Base-by-base conservation (phyloP, 2,888 invertebrate species). In the Hecatera dysodea region DNA sequence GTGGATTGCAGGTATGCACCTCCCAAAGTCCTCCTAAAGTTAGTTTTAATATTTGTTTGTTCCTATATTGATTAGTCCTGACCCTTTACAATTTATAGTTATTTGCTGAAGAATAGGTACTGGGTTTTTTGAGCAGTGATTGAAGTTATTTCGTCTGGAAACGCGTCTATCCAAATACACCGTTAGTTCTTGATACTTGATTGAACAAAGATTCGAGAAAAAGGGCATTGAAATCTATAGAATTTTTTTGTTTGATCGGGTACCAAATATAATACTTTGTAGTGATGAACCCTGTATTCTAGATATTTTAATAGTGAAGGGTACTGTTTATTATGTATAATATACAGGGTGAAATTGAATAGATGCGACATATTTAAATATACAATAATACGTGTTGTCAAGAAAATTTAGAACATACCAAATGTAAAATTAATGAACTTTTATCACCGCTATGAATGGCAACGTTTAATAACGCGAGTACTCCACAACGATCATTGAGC, bases 91-190 rank as follows among this genome's bases (percentile, higher is more conserved):
- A 39, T 59, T 36, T 11, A 36, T 11, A 11, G 12, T 15, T 44
- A n/a, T 72, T 72, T 46, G 4, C 29, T 48, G 12, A 63, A 56
- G 12, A n/a, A 15, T 61, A n/a, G n/a, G n/a, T n/a, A 22, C 22
- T 44, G 7, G 19, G 0, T 44, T 64, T 50, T 56, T 27, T 56
- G 62, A 33, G 17, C 33, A 57, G 11, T 19, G 33, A 72, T 71
- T 78, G 46, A 53, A 78, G 59, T n/a, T 52, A 61, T 24, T 44
- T 71, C 56, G 50, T 27, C 70, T 5, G 71, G 56, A 74, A 74
- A 62, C 39, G 60, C 12, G 24, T 69, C 46, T 55, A 27, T 55
- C n/a, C 19, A 17, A 52, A 50, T 50, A 78, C 56, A 22, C 60
- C 27, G 36, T 29, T 57, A 46, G 50, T 15, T 46, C 29, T 46